Evolutionary conservation across 1,140 invertebrate genomes (phyloP).

Genomic region (Drosophila navojoa): DNA sequence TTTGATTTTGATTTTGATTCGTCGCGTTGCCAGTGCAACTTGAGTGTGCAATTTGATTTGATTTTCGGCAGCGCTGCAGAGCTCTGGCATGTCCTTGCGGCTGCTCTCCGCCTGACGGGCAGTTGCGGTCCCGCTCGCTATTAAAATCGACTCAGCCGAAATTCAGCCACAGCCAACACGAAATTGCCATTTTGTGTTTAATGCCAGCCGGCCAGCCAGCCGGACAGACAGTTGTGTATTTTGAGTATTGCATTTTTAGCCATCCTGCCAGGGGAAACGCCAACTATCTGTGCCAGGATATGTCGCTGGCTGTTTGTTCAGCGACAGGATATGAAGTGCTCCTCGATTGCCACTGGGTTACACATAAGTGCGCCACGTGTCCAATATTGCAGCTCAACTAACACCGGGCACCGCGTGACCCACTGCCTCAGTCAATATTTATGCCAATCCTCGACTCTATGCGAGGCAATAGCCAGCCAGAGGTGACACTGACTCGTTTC

Average conservation of each 20-base stretch:
- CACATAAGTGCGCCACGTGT: conserved; percentile 60
- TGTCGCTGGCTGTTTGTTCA: conserved; percentile 61
- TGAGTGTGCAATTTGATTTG: conserved; percentile 80
- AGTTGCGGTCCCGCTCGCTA: conserved; percentile 46
- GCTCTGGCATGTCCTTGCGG: conserved; percentile 57
- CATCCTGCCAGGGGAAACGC: background rate
- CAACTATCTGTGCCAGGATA: conserved; percentile 56
- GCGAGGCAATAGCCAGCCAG: conserved; percentile 26
- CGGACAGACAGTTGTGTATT: conserved; percentile 36
- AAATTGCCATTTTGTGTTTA: conserved; percentile 77
- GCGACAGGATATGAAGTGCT: conserved; percentile 73
- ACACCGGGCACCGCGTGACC: no score
- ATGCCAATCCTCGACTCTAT: conserved; percentile 30
- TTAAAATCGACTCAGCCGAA: conserved; percentile 39
- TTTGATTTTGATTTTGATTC: conserved; percentile 59
- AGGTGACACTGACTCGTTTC: background rate
- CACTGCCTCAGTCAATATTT: conserved; percentile 23
- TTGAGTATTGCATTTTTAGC: conserved; percentile 22
- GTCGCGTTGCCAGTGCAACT: conserved; percentile 59
- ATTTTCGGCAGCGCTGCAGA: conserved; percentile 52
- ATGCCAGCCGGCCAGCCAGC: conserved; percentile 64
- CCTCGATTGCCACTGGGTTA: conserved; percentile 61
- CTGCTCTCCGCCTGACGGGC: conserved; percentile 43
- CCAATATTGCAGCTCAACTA: conserved; percentile 8
- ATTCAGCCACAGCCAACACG: conserved; percentile 39